Base-by-base conservation (phyloP, 2,888 invertebrate genomes). In the Onthophagus sagittarius region DNA sequence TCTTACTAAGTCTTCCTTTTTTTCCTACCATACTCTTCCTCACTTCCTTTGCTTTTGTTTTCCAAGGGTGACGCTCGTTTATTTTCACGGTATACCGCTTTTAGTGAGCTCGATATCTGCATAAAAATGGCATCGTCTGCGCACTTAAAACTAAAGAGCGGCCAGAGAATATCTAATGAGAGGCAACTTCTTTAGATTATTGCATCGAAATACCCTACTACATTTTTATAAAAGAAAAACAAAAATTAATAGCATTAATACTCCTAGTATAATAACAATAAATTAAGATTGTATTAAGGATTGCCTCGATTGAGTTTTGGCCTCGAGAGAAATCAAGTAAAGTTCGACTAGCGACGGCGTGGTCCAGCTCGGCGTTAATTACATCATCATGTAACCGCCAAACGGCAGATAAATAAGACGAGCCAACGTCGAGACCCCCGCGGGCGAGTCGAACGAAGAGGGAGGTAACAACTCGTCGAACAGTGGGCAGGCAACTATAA, bases 281-380 rank as follows among this genome's bases (percentile, higher is more conserved):
- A 23, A 23, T 53, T 53, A 53, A 53, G 2, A 53, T 53, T 53
- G 39, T 15, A 11, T 23, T 15, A 9, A 32, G n/a, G 23, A 23
- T 23, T 23, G n/a, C n/a, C n/a, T 67, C 67, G 67, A 67, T 32
- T n/a, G 67, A 77, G 23, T 77, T 79, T 78, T 72, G 79, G 77
- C 78, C 81, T 80, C 81, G 90, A 73, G 82, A 82, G 82, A 82
- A 82, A 82, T 82, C 81, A 82, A 81, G 79, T 78, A 79, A 82
- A 80, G 80, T 81, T 81, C 79, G 80, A 79, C 80, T 14, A 33
- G 71, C 78, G 80, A 79, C 80, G 23, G 80, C 79, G 79, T 80
- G 78, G 79, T 74, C 77, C 74, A 75, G 78, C 79, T 80, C 77
- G 76, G 78, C 78, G 79, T 80, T 81, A 80, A 81, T 81, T 80